Conservation (phyloP, 1,140 invertebrate species). For the Steinernema khuongi region DNA sequence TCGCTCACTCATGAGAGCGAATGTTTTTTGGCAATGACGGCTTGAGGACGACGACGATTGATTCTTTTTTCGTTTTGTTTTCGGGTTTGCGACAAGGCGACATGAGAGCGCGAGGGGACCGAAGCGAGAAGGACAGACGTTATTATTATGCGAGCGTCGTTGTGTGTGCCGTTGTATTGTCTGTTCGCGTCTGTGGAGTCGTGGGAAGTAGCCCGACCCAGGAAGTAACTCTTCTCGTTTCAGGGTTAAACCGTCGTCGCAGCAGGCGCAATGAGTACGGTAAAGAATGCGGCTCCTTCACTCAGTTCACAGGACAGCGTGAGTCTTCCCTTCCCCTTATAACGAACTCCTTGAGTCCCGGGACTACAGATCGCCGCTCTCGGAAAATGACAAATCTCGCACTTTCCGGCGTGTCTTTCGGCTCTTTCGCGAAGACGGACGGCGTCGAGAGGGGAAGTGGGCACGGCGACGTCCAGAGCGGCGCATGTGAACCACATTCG, state of each 20-base stretch:
- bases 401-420: not conserved
- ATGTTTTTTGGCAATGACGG: not conserved
- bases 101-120: not conserved
- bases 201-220: not conserved
- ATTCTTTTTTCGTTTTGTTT: not conserved
- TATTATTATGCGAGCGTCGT: constrained; percentile 1
- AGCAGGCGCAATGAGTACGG: constrained; percentile 2
- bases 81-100: not conserved
- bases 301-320: constrained; percentile 2
- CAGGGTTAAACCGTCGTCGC: constrained; percentile 15
- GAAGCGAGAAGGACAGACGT: not conserved
- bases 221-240: not conserved
- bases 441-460: not conserved
- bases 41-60: not conserved
- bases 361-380: too few species aligned
- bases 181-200: not conserved
- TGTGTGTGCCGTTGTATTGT: not conserved
- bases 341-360: too few species aligned
- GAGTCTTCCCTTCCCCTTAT: too few species aligned
- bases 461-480: not conserved
- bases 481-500: not conserved
- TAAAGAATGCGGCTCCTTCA: not conserved
- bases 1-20: not conserved
- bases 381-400: not conserved
- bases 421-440: not conserved